Percentiles rank a stretch among this genome's conserved stretches.
These are phyloP conservation scores for Epizoanthus rinbou DNA, from an alignment of 92 coral and sea anemone species.

Conservation along the genomic window DNA sequence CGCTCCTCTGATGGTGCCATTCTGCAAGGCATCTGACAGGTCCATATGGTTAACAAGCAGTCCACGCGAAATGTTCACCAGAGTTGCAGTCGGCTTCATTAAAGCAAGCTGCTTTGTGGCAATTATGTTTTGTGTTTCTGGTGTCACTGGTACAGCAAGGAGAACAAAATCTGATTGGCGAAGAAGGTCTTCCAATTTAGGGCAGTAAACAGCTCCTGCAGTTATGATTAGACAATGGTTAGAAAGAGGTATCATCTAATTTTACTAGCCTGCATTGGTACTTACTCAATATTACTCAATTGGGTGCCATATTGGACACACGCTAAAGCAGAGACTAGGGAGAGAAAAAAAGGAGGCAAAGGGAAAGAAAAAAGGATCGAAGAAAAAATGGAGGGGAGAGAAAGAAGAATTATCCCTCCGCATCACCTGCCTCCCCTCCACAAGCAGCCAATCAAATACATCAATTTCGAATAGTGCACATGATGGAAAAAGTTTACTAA, in stretches of 20 bases:
- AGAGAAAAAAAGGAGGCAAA: too few species aligned
- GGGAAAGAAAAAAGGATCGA: too few species aligned
- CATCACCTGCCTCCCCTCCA: too few species aligned
- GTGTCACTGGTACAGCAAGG: constrained; percentile 61
- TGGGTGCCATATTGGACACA: too few species aligned
- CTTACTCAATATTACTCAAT: too few species aligned
- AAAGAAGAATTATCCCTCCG: too few species aligned
- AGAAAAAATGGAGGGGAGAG: too few species aligned
- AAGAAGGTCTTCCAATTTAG: constrained; percentile 58
- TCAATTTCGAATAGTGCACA: too few species aligned
- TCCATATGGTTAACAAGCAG: constrained; percentile 75
- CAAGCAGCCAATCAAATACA: too few species aligned
- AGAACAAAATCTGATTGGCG: constrained; percentile 81
- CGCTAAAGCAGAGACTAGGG: too few species aligned
- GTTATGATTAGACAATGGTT: background rate
- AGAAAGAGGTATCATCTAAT: background rate
- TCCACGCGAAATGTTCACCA: constrained; percentile 82
- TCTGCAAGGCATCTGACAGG: constrained; percentile 69
- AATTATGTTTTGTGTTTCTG: constrained; percentile 71
- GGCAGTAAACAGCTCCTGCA: constrained; percentile 69
- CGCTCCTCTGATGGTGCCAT: constrained; percentile 73
- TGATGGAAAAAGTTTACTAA: too few species aligned
- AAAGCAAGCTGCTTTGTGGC: constrained; percentile 58
- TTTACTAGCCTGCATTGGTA: too few species aligned
- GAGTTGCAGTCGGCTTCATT: constrained; percentile 79